Base-by-base conservation (phyloP, 2,113 vertebrate genomes). In the Trochalopteron elliotii region DNA sequence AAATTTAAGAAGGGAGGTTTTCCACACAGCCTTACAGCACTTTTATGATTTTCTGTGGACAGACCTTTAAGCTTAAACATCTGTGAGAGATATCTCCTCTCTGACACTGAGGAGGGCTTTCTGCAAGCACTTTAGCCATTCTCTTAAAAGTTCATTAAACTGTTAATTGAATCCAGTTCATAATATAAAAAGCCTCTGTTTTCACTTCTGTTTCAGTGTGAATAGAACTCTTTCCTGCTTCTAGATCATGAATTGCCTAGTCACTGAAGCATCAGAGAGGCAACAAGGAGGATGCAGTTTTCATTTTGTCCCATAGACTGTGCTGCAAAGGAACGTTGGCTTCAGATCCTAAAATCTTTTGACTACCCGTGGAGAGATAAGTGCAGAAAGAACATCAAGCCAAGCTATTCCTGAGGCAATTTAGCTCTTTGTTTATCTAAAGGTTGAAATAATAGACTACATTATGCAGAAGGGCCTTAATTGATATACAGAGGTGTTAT, bases 121-220 rank as follows among this genome's bases (percentile, higher is more conserved):
- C 68, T 82, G 69, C 33, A 82, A 82, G n/a, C 65, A 76, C 57
- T 68, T 93, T 42, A 93, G n/a, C 35, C 20, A 49, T 31, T 39
- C 27, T 71, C 33, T 87, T 87, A 50, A 71, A 94, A 94, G 72
- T 88, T 97, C 77, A 87, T 87, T 71, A 87, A 91, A 76, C 49
- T 84, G 35, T 57, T 94, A 92, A 92, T 91, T 95, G 60, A 84
- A 87, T 69, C 20, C 18, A 87, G 70, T 79, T 89, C 8, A 33
- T 79, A 84, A 65, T 27, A 71, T 27, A 78, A 87, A 81, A 94
- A 37, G 60, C 60, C 11, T 74, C 47, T 61, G 22, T 75, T 97
- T 96, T 79, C 37, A 63, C 39, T 95, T 85, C 72, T 83, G 25
- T 81, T 90, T 78, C 77, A 81, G n/a, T 59, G 28, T 63, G 81